Conservation (phyloP, 2,113 vertebrate species). For the Campylomormyrus numenius region DNA sequence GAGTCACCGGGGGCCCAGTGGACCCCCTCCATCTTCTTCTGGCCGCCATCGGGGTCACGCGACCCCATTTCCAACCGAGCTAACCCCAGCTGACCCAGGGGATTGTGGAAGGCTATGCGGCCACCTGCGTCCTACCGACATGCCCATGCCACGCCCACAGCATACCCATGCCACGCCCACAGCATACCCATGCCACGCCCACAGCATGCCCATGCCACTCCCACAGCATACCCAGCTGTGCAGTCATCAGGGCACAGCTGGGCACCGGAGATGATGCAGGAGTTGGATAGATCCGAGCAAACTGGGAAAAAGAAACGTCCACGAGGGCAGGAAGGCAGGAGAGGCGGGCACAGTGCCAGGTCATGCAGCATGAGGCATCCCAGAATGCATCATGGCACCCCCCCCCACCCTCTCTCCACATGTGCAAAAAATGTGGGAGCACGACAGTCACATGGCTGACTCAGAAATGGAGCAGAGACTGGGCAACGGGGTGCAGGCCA, state of each 20-base stretch:
- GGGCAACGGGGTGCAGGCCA: background rate
- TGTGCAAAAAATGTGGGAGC: background rate
- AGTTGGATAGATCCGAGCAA: background rate
- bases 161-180: background rate
- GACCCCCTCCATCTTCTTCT: background rate
- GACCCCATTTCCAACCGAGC: background rate
- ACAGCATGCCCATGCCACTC: background rate
- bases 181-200: background rate
- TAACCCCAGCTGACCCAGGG: background rate
- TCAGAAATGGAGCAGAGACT: background rate
- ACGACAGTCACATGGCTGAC: background rate
- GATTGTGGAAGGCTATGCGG: background rate
- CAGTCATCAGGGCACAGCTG: background rate
- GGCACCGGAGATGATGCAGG: background rate
- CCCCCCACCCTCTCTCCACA: background rate
- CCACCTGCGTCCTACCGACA: background rate
- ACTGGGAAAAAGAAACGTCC: background rate
- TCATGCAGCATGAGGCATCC: background rate
- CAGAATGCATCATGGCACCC: background rate
- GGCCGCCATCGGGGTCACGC: background rate
- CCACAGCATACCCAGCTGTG: background rate
- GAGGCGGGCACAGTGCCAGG: background rate
- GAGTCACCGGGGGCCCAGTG: background rate
- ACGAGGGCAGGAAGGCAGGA: background rate
- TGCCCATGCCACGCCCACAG: background rate